A percentile compares a stretch with the other conserved stretches of the same genome.
phyloP scores from a whole-genome alignment of 2,113 vertebrate species.

The Colius striatus region DNA sequence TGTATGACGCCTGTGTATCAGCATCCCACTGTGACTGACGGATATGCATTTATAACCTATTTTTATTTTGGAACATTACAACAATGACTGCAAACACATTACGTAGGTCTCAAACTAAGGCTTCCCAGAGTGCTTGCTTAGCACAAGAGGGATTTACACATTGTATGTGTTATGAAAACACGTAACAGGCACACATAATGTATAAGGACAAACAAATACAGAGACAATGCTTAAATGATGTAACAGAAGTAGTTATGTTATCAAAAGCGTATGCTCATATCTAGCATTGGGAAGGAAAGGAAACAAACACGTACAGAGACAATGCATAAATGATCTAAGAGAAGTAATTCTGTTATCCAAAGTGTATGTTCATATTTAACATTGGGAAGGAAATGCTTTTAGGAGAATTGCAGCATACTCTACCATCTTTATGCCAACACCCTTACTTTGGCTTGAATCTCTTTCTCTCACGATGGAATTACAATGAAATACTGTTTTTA shows the following conservation, averaged over 20 bases:
- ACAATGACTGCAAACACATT: not conserved
- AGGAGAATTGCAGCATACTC: not conserved
- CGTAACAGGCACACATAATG: rapidly evolving
- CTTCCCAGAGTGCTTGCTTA: not conserved
- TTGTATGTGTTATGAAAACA: not conserved
- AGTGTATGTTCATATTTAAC: not conserved
- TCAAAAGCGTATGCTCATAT: not conserved
- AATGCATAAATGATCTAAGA: not conserved
- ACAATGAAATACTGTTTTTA: not conserved
- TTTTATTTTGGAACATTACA: not conserved
- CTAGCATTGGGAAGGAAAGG: not conserved
- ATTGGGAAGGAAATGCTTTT: not conserved
- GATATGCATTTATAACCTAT: not conserved
- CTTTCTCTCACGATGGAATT: not conserved
- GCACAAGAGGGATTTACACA: not conserved
- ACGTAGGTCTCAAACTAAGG: not conserved
- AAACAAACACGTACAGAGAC: not conserved
- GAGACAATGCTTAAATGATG: not conserved
- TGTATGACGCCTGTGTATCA: not conserved
- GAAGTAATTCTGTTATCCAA: not conserved
- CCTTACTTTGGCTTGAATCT: not conserved
- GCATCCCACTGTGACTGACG: not conserved
- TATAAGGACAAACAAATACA: not conserved
- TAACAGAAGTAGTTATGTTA: not conserved
- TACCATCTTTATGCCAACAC: not conserved